phyloP scores from a whole-genome alignment of 2,113 vertebrate species.

The Galemys pyrenaicus region DNA sequence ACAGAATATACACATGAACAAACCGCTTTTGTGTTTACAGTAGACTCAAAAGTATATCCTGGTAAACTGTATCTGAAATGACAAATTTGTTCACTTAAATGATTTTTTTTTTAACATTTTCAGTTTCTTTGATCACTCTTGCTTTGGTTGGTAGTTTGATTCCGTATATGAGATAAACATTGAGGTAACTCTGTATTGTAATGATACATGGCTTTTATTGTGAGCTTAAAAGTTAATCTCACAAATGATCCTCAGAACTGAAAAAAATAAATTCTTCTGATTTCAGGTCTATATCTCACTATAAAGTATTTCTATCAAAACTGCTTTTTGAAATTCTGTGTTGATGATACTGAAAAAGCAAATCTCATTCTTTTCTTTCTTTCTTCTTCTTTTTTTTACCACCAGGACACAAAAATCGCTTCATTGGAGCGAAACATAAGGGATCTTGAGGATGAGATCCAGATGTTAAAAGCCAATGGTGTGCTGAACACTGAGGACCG shows the following conservation, averaged over 20 bases:
- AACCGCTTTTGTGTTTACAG: conserved; percentile 32
- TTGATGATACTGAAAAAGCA: neutral
- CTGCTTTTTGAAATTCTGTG: conserved; percentile 43
- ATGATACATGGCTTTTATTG: neutral
- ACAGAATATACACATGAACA: neutral
- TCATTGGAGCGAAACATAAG: conserved; percentile 98
- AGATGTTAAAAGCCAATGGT: conserved; percentile 98
- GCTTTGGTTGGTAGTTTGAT: conserved; percentile 23
- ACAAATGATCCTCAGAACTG: neutral
- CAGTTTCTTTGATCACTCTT: neutral
- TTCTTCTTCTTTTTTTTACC: conserved; percentile 18
- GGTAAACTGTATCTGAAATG: neutral
- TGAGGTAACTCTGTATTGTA: neutral
- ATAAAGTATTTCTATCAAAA: neutral
- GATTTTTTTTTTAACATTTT: neutral
- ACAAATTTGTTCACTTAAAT: neutral
- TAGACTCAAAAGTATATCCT: neutral
- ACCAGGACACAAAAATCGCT: conserved; percentile 98
- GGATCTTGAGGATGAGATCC: conserved; percentile 99
- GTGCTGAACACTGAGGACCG: conserved; percentile 96
- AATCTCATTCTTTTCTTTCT: neutral
- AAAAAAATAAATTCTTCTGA: neutral
- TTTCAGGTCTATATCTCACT: neutral
- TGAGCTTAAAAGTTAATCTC: conserved; percentile 1
- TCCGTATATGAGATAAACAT: neutral